Conservation (phyloP, 2,797 vertebrate genomes). For the Odontamblyopus rebecca region DNA sequence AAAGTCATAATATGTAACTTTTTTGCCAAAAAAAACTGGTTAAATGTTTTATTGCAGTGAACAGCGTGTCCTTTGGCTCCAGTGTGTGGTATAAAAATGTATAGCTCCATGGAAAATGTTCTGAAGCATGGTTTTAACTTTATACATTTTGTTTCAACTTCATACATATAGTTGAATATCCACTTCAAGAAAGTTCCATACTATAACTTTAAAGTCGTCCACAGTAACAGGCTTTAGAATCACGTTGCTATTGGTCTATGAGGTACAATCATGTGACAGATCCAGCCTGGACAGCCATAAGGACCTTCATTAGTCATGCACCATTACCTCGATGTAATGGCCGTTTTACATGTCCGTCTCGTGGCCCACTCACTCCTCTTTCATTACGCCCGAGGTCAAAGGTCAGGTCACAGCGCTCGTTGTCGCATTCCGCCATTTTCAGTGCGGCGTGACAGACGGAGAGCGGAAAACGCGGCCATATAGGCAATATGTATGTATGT, state of each 20-base stretch:
- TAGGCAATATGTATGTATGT: neutral
- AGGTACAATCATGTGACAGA: conserved; percentile 5
- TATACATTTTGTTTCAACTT: neutral
- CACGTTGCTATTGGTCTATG: neutral
- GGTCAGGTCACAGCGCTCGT: neutral
- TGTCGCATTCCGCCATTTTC: neutral
- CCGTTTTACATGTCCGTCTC: conserved; percentile 12
- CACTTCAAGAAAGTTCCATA: neutral
- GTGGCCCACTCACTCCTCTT: conserved; percentile 3
- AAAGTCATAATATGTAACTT: too few relatives aligned
- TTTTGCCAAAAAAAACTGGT: too few relatives aligned
- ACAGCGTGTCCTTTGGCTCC: too few relatives aligned
- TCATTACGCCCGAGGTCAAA: neutral
- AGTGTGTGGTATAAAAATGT: too few relatives aligned
- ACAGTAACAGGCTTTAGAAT: neutral
- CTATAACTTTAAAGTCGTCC: neutral
- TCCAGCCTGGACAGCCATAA: conserved; percentile 3
- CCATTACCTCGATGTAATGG: conserved; percentile 10
- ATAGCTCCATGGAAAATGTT: too few relatives aligned
- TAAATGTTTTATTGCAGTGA: too few relatives aligned
- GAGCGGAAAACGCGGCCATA: neutral
- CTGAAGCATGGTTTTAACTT: neutral
- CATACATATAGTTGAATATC: neutral
- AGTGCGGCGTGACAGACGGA: neutral
- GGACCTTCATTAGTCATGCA: conserved; percentile 6